These are phyloP conservation scores for Malurus splendens DNA, from an alignment of 2,797 vertebrate species.

Conservation along the genomic window DNA sequence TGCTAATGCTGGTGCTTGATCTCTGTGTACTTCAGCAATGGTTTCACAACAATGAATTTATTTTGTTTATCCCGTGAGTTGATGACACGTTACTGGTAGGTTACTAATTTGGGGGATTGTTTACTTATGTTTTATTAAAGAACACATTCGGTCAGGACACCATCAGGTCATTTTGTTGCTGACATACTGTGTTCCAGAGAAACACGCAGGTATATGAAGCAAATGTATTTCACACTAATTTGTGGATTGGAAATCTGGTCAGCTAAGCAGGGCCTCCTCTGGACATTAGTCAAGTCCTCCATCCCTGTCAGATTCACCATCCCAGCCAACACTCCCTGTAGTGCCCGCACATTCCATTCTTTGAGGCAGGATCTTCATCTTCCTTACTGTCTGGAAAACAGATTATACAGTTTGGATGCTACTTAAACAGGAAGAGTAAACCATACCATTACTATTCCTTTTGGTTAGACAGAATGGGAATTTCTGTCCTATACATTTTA, in stretches of 20 bases:
- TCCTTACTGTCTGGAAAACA: neutral
- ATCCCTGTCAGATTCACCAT: neutral
- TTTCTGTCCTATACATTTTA: neutral
- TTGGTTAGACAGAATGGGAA: neutral
- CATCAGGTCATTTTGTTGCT: neutral
- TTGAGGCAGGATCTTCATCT: neutral
- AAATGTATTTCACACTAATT: neutral
- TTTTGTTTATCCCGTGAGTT: neutral
- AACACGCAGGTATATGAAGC: neutral
- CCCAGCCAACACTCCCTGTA: neutral
- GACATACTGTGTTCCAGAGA: neutral
- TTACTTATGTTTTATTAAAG: neutral
- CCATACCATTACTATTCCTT: neutral
- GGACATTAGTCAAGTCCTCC: neutral
- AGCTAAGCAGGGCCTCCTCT: neutral
- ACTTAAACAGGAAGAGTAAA: neutral
- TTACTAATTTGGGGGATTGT: neutral
- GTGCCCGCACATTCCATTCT: rapidly evolving
- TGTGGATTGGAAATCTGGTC: neutral
- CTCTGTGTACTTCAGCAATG: neutral
- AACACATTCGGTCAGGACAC: neutral
- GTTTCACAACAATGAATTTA: neutral
- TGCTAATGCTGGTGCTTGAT: neutral
- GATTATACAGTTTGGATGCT: neutral
- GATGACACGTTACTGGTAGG: neutral